Evolutionary conservation across 2,113 vertebrate species (phyloP).

Genomic region (Abramis brama): DNA sequence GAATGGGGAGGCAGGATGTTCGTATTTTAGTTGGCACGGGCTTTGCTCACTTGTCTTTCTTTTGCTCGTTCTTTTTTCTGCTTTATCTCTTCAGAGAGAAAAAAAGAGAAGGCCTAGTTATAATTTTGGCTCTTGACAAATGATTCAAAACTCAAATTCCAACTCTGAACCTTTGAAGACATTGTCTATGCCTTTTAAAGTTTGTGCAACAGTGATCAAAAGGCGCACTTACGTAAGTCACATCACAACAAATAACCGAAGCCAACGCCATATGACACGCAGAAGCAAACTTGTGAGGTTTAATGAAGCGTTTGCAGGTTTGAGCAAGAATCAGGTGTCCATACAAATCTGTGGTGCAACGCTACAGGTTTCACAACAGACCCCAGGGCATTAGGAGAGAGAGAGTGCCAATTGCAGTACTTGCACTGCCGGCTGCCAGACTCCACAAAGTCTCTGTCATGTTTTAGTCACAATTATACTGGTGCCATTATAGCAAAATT

Average conservation of each 20-base stretch:
- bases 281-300: background rate
- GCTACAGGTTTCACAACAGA: conserved; percentile 18
- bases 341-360: conserved; percentile 28
- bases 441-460: conserved; percentile 50
- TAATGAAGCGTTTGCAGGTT: background rate
- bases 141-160: background rate
- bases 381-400: conserved; percentile 35
- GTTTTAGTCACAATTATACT: conserved; percentile 49
- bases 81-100: background rate
- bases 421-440: conserved; percentile 31
- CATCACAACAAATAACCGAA: background rate
- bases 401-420: conserved; percentile 25
- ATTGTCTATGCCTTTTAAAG: background rate
- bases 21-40: conserved; percentile 42
- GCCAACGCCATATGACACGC: background rate
- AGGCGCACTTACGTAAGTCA: background rate
- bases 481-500: conserved; percentile 41
- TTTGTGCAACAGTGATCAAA: background rate
- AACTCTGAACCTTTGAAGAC: background rate
- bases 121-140: conserved; percentile 6
- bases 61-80: conserved; percentile 22
- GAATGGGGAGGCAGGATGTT: background rate
- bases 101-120: background rate
- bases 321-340: conserved; percentile 33
- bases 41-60: conserved; percentile 37